Base-by-base conservation (phyloP, 1,140 invertebrate genomes). In the Battus philenor region DNA sequence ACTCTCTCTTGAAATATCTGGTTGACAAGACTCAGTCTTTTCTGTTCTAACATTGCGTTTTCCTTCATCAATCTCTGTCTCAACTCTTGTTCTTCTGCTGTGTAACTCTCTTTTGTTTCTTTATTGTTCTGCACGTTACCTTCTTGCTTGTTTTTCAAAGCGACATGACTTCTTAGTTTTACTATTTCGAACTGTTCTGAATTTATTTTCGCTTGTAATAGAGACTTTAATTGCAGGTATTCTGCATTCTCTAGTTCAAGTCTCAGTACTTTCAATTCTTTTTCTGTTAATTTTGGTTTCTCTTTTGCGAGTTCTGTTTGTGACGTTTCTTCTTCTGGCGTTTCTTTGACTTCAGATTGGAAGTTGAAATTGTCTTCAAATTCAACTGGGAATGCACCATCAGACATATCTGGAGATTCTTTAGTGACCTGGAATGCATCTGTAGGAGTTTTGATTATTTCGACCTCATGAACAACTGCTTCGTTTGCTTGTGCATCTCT, bases 181-280 rank as follows among this genome's bases (percentile, higher is more conserved):
- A 91, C 90, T 5, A 92, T 89, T 78, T 92, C 91, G 45, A 89
- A 88, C 51, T 88, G 88, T 68, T 93, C 91, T 1, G 89, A 88
- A 47, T 87, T 85, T 20, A 93, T 91, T 59, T 91, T 90, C 0
- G 87, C 86, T 66, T 90, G 90, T 2, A 93, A 66, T 13, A 90
- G 78, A 0, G 88, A 88, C 53, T 92, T 91, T 57, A 91, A 86
- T 33, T 88, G 89, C n/a, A 91, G 64, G 47, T 92, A 84, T 69
- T 92, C 91, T 2, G 90, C 89, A 38, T 91, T 90, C 65, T 92
- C 90, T 7, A 93, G 77, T 66, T 88, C 90, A 3, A 92, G 72
- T 36, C 89, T 75, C 9, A 92, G 56, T 17, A 89, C 80, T 46
- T 89, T 88, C 1, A 89, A 62, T 46, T 89, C 88, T 50, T 90